phyloP scores from a whole-genome alignment of 2,888 invertebrate genomes.

The Drosophila rubida region DNA sequence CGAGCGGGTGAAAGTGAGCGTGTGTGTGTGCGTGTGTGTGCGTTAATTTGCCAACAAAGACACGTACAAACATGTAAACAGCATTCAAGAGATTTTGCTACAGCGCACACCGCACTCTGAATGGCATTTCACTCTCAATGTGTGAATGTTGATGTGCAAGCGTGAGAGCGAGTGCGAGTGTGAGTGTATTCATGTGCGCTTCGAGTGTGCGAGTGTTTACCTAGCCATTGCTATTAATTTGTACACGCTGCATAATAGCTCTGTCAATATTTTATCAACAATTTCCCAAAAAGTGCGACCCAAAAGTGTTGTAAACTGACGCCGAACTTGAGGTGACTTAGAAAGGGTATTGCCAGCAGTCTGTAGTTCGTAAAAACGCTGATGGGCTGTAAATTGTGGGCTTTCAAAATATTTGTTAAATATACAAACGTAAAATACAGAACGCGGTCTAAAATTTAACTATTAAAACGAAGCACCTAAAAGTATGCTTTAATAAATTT shows the following conservation, averaged over 20 bases:
- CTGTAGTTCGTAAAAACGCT: neutral
- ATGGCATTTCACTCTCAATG: slow-evolving; percentile 47
- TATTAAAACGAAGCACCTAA: neutral
- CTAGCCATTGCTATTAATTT: slow-evolving; percentile 72
- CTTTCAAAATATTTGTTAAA: neutral
- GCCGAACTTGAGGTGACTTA: slow-evolving; percentile 8
- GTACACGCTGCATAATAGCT: slow-evolving; percentile 72
- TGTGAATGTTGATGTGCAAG: slow-evolving; percentile 13
- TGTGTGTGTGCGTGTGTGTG: slow-evolving; percentile 50
- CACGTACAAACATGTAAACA: slow-evolving; percentile 72
- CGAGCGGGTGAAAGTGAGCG: slow-evolving; percentile 1
- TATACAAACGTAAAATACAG: neutral
- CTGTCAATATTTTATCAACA: slow-evolving; percentile 72
- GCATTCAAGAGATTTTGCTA: slow-evolving; percentile 68
- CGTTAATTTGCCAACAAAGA: slow-evolving; percentile 77
- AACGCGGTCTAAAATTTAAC: neutral
- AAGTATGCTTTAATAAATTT: too few relatives aligned
- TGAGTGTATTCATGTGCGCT: slow-evolving; percentile 34
- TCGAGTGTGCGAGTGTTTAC: slow-evolving; percentile 56
- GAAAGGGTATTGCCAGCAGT: neutral
- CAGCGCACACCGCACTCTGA: slow-evolving; percentile 47
- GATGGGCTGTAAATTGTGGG: neutral
- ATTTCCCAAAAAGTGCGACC: slow-evolving; percentile 59
- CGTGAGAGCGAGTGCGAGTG: slow-evolving; percentile 7
- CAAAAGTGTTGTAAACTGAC: slow-evolving; percentile 43